These are phyloP conservation scores for Choristoneura rosaceana DNA, from an alignment of 2,888 invertebrate genomes.

Conservation along the genomic window DNA sequence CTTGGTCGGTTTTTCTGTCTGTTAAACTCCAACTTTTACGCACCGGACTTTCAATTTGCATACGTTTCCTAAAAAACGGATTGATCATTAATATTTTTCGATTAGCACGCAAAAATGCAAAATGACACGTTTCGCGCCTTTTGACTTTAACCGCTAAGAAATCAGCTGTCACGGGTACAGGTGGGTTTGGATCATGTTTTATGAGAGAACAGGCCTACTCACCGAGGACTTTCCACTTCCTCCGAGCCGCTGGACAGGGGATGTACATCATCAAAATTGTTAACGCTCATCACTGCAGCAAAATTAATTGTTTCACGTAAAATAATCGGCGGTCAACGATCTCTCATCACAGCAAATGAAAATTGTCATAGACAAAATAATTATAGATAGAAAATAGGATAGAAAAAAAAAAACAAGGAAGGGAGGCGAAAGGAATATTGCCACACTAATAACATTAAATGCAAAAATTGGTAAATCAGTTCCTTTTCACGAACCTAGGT, in stretches of 20 bases:
- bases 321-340: conserved; percentile 32
- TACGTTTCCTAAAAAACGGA: conserved; percentile 69
- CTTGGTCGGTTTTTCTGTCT: conserved; percentile 75
- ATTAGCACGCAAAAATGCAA: conserved; percentile 42
- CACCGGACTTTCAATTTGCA: conserved; percentile 63
- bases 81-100: conserved; percentile 41
- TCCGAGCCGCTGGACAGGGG: conserved; percentile 55
- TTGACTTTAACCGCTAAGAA: conserved; percentile 76
- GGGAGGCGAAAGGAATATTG: conserved; percentile 3
- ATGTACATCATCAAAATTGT: conserved; percentile 60
- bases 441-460: not conserved
- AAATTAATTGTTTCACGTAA: conserved; percentile 27
- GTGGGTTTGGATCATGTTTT: conserved; percentile 48
- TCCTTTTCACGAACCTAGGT: no score
- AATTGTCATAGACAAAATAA: conserved; percentile 27
- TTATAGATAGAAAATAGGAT: no score
- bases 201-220: conserved; percentile 50
- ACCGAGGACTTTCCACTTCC: conserved; percentile 70
- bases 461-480: not conserved
- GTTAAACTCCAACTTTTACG: conserved; percentile 80
- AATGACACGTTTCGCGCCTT: conserved; percentile 68
- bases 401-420: no score
- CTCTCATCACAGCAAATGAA: conserved; percentile 17
- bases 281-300: conserved; percentile 61
- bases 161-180: conserved; percentile 77